A percentile compares a stretch with the other conserved stretches of the same genome.
Conservation (phyloP, 2,888 invertebrate genomes). For the Brachycybe producta region DNA sequence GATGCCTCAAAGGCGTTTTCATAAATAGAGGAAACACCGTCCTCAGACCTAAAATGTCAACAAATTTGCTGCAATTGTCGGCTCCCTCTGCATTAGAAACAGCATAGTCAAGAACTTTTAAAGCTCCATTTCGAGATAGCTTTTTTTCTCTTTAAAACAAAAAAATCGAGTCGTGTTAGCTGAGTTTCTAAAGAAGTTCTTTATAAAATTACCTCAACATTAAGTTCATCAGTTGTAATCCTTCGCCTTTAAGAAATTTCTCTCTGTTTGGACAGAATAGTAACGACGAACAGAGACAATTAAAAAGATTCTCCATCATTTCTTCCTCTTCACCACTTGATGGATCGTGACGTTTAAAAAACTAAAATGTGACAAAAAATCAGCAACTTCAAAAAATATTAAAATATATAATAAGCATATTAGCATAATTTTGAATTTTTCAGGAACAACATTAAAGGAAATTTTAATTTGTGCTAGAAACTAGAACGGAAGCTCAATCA, state of each 20-base stretch:
- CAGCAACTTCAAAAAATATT: too few relatives aligned
- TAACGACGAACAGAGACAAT: constrained; percentile 83
- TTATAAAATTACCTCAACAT: constrained; percentile 65
- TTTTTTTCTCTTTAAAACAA: constrained; percentile 66
- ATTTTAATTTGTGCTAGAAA: too few relatives aligned
- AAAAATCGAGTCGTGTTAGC: neutral
- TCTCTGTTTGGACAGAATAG: constrained; percentile 79
- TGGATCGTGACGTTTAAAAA: constrained; percentile 90
- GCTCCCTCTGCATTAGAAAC: constrained; percentile 84
- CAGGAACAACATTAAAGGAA: too few relatives aligned
- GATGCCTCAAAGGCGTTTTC: constrained; percentile 86
- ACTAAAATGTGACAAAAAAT: constrained; percentile 38
- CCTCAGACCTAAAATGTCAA: constrained; percentile 88
- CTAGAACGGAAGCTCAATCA: too few relatives aligned
- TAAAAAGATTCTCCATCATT: constrained; percentile 97
- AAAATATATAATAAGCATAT: too few relatives aligned
- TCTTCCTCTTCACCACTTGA: constrained; percentile 84
- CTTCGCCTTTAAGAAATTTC: constrained; percentile 88
- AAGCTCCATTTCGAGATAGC: constrained; percentile 83
- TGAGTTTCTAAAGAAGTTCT: neutral
- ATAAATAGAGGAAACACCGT: constrained; percentile 97
- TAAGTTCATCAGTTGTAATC: constrained; percentile 96
- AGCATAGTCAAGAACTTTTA: constrained; percentile 96
- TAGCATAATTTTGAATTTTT: too few relatives aligned
- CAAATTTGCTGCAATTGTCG: constrained; percentile 88